Evolutionary conservation across 2,113 vertebrate species (phyloP).

Genomic region (Aplodontia rufa): DNA sequence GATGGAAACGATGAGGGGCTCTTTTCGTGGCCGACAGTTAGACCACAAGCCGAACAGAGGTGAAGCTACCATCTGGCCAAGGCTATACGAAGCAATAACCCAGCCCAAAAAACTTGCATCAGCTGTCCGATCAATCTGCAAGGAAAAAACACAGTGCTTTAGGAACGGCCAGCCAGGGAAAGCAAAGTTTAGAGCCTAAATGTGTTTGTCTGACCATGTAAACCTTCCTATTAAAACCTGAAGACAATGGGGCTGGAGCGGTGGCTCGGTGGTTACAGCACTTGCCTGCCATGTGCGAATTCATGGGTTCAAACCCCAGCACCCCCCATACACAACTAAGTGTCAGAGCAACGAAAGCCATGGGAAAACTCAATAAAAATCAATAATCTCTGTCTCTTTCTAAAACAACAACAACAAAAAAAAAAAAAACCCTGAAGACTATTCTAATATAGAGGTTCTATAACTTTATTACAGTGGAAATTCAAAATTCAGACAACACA

Average conservation of each 20-base stretch:
- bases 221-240: slow-evolving; percentile 15
- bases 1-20: slow-evolving; percentile 92
- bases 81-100: slow-evolving; percentile 96
- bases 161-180: slow-evolving; percentile 33
- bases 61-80: slow-evolving; percentile 97
- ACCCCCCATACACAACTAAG: too few relatives aligned
- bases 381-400: too few relatives aligned
- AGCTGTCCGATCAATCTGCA: slow-evolving; percentile 90
- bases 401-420: too few relatives aligned
- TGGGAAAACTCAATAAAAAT: too few relatives aligned
- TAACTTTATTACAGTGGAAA: background rate
- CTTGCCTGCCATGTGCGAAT: too few relatives aligned
- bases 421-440: background rate
- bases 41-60: slow-evolving; percentile 96
- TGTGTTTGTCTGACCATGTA: background rate
- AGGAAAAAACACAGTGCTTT: slow-evolving; percentile 61
- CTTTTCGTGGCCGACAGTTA: slow-evolving; percentile 92
- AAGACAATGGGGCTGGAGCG: too few relatives aligned
- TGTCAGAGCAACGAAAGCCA: too few relatives aligned
- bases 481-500: background rate
- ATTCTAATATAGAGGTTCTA: background rate
- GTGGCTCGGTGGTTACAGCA: too few relatives aligned
- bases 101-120: slow-evolving; percentile 95
- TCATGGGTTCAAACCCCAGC: too few relatives aligned
- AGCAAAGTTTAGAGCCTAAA: slow-evolving; percentile 29